Evolutionary conservation across 2,113 vertebrate species (phyloP).

Genomic region (Brachypodius melanocephalos): DNA sequence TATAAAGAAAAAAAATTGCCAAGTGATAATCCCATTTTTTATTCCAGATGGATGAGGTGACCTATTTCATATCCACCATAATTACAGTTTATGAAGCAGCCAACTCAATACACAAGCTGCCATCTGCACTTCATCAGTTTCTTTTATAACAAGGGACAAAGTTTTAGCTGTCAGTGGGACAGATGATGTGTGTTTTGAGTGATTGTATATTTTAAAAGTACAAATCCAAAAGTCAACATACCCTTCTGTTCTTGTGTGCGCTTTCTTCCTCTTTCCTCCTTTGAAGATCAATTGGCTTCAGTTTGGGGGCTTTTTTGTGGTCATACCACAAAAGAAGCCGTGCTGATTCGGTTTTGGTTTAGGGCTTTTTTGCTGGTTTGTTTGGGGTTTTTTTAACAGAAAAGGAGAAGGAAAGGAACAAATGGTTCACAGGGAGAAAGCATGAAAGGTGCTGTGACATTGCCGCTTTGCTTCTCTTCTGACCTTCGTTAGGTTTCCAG

Average conservation of each 20-base stretch:
- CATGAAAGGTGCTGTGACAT: not conserved
- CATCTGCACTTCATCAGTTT: constrained; percentile 26
- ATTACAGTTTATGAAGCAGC: not conserved
- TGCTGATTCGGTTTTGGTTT: not conserved
- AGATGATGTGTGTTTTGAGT: not conserved
- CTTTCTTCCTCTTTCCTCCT: not conserved
- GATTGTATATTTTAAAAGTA: not conserved
- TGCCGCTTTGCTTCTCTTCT: not conserved
- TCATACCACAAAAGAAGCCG: not conserved
- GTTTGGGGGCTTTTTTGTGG: not conserved
- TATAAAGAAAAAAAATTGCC: not conserved
- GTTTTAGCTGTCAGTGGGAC: not conserved
- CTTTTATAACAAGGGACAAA: not conserved
- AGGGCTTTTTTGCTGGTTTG: not conserved
- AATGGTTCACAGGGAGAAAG: not conserved
- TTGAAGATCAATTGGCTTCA: not conserved
- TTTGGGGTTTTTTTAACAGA: not conserved
- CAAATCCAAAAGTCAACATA: not conserved
- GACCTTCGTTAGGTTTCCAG: not conserved
- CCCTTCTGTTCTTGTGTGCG: not conserved
- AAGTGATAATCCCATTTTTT: constrained; percentile 7
- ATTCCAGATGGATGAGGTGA: constrained; percentile 44
- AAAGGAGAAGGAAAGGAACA: not conserved
- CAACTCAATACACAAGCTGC: not conserved
- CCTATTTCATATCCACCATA: not conserved